Evolutionary conservation across 2,113 vertebrate genomes (phyloP).

Genomic region (Pseudonaja textilis): DNA sequence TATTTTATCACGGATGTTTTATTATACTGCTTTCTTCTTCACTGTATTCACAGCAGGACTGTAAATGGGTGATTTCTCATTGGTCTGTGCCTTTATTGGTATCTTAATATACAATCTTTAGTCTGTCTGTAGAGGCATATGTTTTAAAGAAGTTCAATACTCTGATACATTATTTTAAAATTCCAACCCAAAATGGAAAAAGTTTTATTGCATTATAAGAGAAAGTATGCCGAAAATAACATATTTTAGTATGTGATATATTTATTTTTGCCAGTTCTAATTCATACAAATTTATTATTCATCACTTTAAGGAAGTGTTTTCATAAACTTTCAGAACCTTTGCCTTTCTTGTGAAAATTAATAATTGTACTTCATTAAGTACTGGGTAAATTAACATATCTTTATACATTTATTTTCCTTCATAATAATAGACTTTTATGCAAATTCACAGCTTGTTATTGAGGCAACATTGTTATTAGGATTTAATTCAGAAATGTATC

Average conservation of each 20-base stretch:
- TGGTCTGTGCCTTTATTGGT: background rate
- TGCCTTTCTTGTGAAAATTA: background rate
- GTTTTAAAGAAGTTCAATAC: background rate
- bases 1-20: background rate
- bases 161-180: background rate
- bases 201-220: background rate
- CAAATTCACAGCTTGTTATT: background rate
- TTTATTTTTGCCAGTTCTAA: background rate
- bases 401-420: background rate
- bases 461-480: background rate
- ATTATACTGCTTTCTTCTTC: background rate
- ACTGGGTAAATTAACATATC: background rate
- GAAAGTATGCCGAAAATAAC: background rate
- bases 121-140: background rate
- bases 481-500: background rate
- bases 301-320: background rate
- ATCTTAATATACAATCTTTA: background rate
- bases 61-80: background rate
- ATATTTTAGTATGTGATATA: background rate
- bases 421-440: background rate
- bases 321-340: background rate
- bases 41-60: background rate
- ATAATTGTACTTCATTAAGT: constrained; percentile 26
- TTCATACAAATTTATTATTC: background rate
- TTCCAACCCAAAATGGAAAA: background rate